Percentiles rank a stretch among this genome's conserved stretches.
These are phyloP conservation scores for Anabacerthia variegaticeps DNA, from an alignment of 2,797 vertebrate genomes.

Conservation along the genomic window DNA sequence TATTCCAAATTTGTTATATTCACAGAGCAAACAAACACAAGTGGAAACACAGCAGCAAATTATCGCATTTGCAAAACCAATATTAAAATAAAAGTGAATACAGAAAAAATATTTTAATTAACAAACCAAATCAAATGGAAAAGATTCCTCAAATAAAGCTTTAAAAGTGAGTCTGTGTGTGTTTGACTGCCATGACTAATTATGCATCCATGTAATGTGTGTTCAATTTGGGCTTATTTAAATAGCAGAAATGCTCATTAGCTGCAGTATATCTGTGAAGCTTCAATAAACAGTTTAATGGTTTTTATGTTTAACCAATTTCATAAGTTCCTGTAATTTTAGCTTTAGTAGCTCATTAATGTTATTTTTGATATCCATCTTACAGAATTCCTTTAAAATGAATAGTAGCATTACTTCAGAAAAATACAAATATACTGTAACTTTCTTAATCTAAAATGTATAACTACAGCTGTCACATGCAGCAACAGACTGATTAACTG, in stretches of 20 bases:
- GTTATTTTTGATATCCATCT: constrained; percentile 83
- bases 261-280: constrained; percentile 84
- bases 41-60: constrained; percentile 70
- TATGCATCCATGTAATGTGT: constrained; percentile 85
- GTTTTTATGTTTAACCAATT: constrained; percentile 86
- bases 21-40: constrained; percentile 64
- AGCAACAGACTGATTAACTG: background rate
- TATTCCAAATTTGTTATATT: constrained; percentile 52
- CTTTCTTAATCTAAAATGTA: constrained; percentile 29
- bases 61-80: constrained; percentile 65
- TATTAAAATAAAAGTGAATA: constrained; percentile 80
- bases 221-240: constrained; percentile 87
- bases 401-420: constrained; percentile 56
- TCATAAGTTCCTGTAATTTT: constrained; percentile 83
- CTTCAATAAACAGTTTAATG: constrained; percentile 87
- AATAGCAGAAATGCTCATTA: constrained; percentile 86
- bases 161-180: constrained; percentile 82
- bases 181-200: constrained; percentile 84
- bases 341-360: constrained; percentile 85
- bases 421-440: constrained; percentile 56
- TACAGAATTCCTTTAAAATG: constrained; percentile 72
- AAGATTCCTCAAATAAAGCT: constrained; percentile 83
- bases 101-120: constrained; percentile 83
- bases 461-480: background rate
- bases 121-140: constrained; percentile 85